A percentile compares a stretch with the other conserved stretches of the same genome.
Evolutionary conservation across 2,113 vertebrate species (phyloP).

Genomic region (Corvus cornix): DNA sequence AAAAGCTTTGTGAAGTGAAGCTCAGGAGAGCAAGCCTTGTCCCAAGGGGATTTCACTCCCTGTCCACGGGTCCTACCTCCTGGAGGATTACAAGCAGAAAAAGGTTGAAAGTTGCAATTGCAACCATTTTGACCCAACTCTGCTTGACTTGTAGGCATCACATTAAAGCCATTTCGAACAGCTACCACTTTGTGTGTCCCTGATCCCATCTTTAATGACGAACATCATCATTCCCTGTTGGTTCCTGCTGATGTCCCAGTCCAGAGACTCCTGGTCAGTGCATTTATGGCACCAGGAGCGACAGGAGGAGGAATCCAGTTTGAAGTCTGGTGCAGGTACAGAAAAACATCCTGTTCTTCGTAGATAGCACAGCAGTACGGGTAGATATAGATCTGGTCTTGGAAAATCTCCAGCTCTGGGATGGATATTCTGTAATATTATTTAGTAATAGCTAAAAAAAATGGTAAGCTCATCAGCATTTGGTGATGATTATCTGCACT

Average conservation of each 20-base stretch:
- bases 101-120: not conserved
- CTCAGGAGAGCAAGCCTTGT: not conserved
- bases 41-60: not conserved
- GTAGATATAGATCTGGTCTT: not conserved
- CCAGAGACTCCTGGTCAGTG: conserved; percentile 86
- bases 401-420: not conserved
- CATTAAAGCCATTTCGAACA: conserved; percentile 83
- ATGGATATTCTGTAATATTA: not conserved
- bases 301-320: conserved; percentile 87
- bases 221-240: conserved; percentile 84
- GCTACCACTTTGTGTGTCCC: conserved; percentile 88
- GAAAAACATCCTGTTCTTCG: not conserved
- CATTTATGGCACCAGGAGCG: conserved; percentile 74
- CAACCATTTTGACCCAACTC: not conserved
- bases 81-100: not conserved
- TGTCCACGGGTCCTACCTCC: not conserved
- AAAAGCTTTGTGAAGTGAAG: not conserved
- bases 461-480: not conserved
- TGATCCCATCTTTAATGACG: conserved; percentile 86
- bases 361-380: not conserved
- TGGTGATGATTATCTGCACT: not conserved
- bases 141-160: conserved; percentile 72
- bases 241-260: conserved; percentile 84
- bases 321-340: conserved; percentile 97
- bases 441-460: not conserved